Evolutionary conservation across 2,113 vertebrate species (phyloP).

Genomic region (Poicephalus meyeri): DNA sequence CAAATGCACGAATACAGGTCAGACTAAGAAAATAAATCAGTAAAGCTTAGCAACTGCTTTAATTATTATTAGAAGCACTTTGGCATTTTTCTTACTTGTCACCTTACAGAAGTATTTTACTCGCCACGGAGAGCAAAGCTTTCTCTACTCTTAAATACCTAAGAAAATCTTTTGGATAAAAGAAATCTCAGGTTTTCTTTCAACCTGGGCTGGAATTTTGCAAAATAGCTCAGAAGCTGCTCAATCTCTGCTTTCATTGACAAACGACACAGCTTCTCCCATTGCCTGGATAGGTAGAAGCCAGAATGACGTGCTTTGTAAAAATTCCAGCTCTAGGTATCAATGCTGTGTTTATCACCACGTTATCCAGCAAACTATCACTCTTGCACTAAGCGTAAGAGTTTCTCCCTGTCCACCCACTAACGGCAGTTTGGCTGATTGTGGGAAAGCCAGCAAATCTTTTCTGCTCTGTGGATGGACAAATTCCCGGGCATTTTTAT

Average conservation of each 20-base stretch:
- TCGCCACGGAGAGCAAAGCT: background rate
- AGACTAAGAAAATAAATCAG: constrained; percentile 49
- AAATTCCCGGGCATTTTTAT: constrained; percentile 31
- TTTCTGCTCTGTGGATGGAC: background rate
- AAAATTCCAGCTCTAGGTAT: background rate
- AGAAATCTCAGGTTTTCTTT: background rate
- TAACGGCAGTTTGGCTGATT: background rate
- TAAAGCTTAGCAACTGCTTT: constrained; percentile 57
- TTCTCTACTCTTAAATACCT: background rate
- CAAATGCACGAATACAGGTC: constrained; percentile 14
- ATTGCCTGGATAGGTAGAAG: background rate
- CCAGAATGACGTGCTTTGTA: background rate
- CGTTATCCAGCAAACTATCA: background rate
- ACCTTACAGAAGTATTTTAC: background rate
- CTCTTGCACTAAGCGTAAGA: background rate
- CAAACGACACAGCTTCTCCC: background rate
- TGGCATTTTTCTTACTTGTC: constrained; percentile 22
- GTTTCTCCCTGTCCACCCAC: background rate
- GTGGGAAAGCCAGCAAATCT: constrained; percentile 40
- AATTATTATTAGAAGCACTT: constrained; percentile 69
- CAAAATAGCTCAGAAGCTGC: background rate
- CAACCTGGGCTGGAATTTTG: background rate
- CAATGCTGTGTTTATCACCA: background rate
- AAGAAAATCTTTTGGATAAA: background rate
- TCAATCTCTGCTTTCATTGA: background rate